phyloP scores from a whole-genome alignment of 2,797 vertebrate species.

The Trachurus trachurus region DNA sequence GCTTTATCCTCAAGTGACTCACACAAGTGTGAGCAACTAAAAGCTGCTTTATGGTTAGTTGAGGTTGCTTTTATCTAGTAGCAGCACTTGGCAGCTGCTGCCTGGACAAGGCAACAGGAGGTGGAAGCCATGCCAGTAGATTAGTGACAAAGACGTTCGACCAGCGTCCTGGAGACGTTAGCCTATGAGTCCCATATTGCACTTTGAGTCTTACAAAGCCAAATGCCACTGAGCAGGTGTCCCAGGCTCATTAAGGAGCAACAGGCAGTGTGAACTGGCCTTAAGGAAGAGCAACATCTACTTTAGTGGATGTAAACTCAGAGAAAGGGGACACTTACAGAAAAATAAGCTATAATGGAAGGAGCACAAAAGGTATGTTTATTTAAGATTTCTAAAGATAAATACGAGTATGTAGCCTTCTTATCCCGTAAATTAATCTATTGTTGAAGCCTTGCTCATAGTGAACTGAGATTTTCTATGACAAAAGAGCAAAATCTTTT shows the following conservation, averaged over 20 bases:
- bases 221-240: constrained; percentile 76
- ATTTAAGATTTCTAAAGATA: background rate
- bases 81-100: constrained; percentile 45
- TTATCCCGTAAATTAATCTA: background rate
- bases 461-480: background rate
- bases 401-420: background rate
- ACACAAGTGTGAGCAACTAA: constrained; percentile 5
- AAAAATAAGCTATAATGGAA: constrained; percentile 64
- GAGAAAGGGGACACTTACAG: constrained; percentile 27
- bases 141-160: constrained; percentile 70
- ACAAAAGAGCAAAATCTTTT: constrained; percentile 2
- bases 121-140: constrained; percentile 66
- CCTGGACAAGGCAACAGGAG: constrained; percentile 42
- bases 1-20: background rate
- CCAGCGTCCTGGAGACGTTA: constrained; percentile 52
- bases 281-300: constrained; percentile 30
- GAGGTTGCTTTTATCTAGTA: constrained; percentile 33
- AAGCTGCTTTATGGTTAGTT: constrained; percentile 7
- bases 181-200: constrained; percentile 64
- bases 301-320: constrained; percentile 36
- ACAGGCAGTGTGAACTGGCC: constrained; percentile 37
- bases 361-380: constrained; percentile 75
- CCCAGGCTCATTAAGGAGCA: constrained; percentile 64
- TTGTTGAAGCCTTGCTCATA: background rate
- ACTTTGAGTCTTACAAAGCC: constrained; percentile 63